Percentiles rank a stretch among this genome's conserved stretches.
These are phyloP conservation scores for Nowickia ferox DNA, from an alignment of 2,888 invertebrate species.

Conservation along the genomic window DNA sequence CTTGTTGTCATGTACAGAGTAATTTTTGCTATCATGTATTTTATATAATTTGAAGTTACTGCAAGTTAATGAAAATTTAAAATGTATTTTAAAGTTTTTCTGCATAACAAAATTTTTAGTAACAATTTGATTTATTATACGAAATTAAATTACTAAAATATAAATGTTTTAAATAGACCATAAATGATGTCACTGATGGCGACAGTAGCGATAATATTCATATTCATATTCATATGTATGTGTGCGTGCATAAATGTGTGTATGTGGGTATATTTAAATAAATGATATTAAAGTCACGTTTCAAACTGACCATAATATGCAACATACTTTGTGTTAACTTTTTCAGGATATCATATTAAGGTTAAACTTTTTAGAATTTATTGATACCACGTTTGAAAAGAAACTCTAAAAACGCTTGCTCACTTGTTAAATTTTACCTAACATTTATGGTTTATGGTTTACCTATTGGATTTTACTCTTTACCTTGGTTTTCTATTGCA, in stretches of 20 bases:
- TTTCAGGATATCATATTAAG: slow-evolving; percentile 25
- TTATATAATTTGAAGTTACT: neutral
- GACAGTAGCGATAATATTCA: neutral
- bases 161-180: slow-evolving; percentile 37
- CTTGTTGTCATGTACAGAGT: slow-evolving; percentile 29
- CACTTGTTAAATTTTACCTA: neutral
- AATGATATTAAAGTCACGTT: slow-evolving; percentile 61
- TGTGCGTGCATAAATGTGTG: neutral
- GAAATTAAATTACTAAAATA: neutral
- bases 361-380: neutral
- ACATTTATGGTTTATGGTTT: slow-evolving; percentile 27
- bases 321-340: neutral
- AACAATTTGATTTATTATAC: slow-evolving; percentile 1
- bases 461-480: slow-evolving; percentile 18
- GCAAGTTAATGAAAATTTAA: slow-evolving; percentile 13
- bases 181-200: slow-evolving; percentile 35
- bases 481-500: neutral
- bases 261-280: neutral
- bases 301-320: slow-evolving; percentile 46
- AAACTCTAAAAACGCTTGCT: neutral
- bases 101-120: slow-evolving; percentile 5
- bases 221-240: neutral
- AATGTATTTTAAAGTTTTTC: neutral
- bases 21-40: neutral
- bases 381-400: neutral